phyloP scores from a whole-genome alignment of 2,113 vertebrate genomes.

The Herpetotheres cachinnans region DNA sequence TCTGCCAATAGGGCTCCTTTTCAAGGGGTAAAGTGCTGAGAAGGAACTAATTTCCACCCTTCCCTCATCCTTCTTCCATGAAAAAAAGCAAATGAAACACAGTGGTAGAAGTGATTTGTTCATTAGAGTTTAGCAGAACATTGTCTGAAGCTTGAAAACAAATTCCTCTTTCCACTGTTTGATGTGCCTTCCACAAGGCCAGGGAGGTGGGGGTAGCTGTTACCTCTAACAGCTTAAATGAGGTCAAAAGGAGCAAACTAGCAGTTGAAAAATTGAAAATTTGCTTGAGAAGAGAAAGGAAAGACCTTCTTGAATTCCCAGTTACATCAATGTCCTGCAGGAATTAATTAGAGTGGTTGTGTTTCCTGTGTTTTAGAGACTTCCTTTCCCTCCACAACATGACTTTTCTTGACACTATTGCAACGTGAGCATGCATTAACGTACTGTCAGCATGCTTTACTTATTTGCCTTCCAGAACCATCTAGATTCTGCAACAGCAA shows the following conservation, averaged over 20 bases:
- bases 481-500: background rate
- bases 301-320: background rate
- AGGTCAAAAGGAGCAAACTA: background rate
- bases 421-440: background rate
- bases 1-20: background rate
- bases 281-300: background rate
- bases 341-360: background rate
- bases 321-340: background rate
- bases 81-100: background rate
- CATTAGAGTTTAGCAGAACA: background rate
- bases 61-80: background rate
- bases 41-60: background rate
- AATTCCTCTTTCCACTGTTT: background rate
- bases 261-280: background rate
- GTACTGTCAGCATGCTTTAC: rapidly evolving
- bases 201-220: background rate
- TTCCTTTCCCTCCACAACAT: background rate
- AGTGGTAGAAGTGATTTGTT: background rate
- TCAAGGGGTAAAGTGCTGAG: background rate
- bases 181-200: background rate
- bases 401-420: background rate
- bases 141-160: background rate
- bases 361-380: background rate
- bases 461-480: background rate
- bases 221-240: background rate